phyloP scores from a whole-genome alignment of 2,113 vertebrate species.

The Antigone vipio region DNA sequence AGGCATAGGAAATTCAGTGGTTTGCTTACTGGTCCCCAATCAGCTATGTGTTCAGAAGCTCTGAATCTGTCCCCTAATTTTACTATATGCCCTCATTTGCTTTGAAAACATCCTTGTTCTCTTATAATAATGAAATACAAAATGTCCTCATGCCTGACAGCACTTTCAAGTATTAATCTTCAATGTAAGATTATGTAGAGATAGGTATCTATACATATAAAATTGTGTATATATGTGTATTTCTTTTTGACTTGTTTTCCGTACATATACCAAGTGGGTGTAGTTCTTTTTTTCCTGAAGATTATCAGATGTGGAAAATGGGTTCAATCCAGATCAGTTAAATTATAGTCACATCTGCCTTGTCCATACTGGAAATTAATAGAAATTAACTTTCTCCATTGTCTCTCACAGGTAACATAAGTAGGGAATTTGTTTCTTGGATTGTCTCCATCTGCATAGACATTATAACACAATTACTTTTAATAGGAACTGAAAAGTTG shows the following conservation, averaged over 20 bases:
- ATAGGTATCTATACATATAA: neutral
- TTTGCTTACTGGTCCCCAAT: neutral
- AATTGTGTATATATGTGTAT: neutral
- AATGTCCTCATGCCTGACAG: neutral
- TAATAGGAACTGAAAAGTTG: neutral
- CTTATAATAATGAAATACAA: neutral
- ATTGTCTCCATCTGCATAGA: neutral
- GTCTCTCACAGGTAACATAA: neutral
- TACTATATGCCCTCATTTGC: neutral
- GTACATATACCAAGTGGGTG: neutral
- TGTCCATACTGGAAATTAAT: neutral
- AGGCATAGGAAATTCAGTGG: neutral
- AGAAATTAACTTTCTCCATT: neutral
- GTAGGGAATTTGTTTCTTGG: neutral
- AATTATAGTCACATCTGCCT: neutral
- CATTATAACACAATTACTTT: neutral
- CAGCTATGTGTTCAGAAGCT: neutral
- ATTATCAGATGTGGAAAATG: neutral
- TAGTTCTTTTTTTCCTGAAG: neutral
- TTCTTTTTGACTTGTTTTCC: neutral
- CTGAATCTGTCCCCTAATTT: neutral
- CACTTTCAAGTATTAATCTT: neutral
- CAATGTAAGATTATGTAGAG: neutral
- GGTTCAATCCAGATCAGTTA: neutral
- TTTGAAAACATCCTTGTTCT: neutral